Evolutionary conservation across 2,797 vertebrate species (phyloP), one percentile per base, ranked within the genome.

Genomic region (Eidolon dupreanum): DNA sequence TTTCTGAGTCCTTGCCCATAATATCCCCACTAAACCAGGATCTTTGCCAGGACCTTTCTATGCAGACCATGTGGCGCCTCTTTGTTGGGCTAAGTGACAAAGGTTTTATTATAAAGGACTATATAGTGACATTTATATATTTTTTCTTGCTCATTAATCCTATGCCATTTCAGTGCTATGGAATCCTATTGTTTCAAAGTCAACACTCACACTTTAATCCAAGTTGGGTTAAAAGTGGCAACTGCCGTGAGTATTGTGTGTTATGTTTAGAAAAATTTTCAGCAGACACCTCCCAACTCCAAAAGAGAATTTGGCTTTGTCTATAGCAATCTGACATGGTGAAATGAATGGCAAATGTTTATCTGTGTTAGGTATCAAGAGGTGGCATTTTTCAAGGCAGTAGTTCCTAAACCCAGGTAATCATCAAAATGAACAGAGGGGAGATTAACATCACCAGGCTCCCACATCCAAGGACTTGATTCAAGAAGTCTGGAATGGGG

Each of bases 101-200:
- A 59, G 38, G 6, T 90, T 88, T 63, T 70, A n/a, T 89, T 74
- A 57, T 63, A 51, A 88, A 90, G 55, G 70, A n/a, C 4, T 55
- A 6, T 43, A 22, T 63, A 55, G 59, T 36, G 16, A 31, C 17
- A 28, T 41, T 13, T 22, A 11, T 59, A 17, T 19, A n/a, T 33
- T 36, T 75, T 92, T 82, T 65, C 79, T 88, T 71, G 51, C 63
- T 61, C 28, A 73, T 68, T 6, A 70, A 87, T 78, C 10, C 46
- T 41, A 13, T 61, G 24, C 5, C 51, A 31, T 46, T 90, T 95
- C 33, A 78, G 53, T 51, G 12, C 26, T 26, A 16, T 28, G 3
- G 33, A 84, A 61, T 86, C 24, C 49, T 79, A 10, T 77, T 89
- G 59, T 41, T 96, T 77, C 53, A 59, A 94, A 66, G 74, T 82